These are phyloP conservation scores for Labrus mixtus DNA, from an alignment of 2,113 vertebrate species.

Conservation along the genomic window DNA sequence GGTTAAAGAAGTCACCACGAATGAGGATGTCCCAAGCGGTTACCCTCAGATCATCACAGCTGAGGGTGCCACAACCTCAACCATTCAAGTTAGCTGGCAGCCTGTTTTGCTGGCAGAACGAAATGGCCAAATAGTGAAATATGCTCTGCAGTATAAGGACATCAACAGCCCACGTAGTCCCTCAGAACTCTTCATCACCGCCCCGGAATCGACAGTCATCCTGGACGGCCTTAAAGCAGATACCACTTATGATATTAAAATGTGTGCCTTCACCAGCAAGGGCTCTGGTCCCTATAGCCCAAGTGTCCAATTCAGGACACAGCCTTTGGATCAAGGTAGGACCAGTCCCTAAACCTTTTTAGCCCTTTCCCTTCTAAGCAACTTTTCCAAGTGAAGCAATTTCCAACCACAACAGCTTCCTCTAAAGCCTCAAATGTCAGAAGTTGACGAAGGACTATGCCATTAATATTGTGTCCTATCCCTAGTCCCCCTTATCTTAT, in stretches of 20 bases:
- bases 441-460: constrained; percentile 50
- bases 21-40: constrained; percentile 93
- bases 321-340: constrained; percentile 99
- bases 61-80: constrained; percentile 91
- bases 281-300: constrained; percentile 99
- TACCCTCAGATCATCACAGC: constrained; percentile 94
- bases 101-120: constrained; percentile 91
- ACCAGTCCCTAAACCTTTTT: constrained; percentile 87
- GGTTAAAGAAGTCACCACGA: constrained; percentile 94
- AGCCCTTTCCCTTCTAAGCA: constrained; percentile 70
- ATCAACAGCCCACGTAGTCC: constrained; percentile 96
- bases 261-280: constrained; percentile 99
- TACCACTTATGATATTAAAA: constrained; percentile 99
- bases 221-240: constrained; percentile 96
- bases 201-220: constrained; percentile 91
- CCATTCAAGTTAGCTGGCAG: constrained; percentile 95
- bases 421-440: constrained; percentile 55
- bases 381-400: constrained; percentile 47
- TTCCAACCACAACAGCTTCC: constrained; percentile 50
- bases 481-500: constrained; percentile 42
- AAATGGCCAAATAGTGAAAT: constrained; percentile 95
- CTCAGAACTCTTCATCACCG: constrained; percentile 92
- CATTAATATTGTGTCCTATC: constrained; percentile 44
- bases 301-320: constrained; percentile 99
- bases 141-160: constrained; percentile 96